phyloP scores from a whole-genome alignment of 2,888 invertebrate species.

The Thera britannica region DNA sequence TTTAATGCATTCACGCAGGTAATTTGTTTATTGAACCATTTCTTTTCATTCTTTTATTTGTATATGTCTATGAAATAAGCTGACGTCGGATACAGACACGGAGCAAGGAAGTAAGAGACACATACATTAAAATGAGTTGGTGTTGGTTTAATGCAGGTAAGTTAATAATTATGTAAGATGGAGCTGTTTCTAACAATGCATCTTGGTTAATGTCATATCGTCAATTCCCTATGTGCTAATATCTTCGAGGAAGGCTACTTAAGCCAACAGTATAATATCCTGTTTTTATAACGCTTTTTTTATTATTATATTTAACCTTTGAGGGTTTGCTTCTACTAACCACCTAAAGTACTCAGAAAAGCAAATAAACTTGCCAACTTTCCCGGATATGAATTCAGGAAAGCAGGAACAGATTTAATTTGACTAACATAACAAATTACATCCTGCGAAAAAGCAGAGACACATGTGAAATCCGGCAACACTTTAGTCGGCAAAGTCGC shows the following conservation, averaged over 20 bases:
- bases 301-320: too few species aligned
- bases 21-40: too few species aligned
- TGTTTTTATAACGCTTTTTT: too few species aligned
- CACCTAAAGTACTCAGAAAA: neutral
- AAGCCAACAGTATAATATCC: too few species aligned
- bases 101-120: too few species aligned
- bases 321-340: too few species aligned
- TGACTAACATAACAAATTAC: constrained; percentile 42
- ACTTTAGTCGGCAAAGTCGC: constrained; percentile 47
- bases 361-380: constrained; percentile 5
- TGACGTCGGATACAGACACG: neutral
- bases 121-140: too few species aligned
- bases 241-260: constrained; percentile 1
- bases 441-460: constrained; percentile 37
- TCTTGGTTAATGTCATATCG: constrained; percentile 23
- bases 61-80: too few species aligned
- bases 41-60: too few species aligned
- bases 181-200: constrained; percentile 19
- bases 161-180: constrained; percentile 4
- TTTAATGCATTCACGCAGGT: constrained; percentile 5
- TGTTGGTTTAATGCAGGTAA: too few species aligned
- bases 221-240: constrained; percentile 17
- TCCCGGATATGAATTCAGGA: constrained; percentile 13
- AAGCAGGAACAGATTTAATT: constrained; percentile 34
- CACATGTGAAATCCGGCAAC: constrained; percentile 48